Conservation (phyloP, 2,797 vertebrate genomes). For the Sebastes alutus region DNA sequence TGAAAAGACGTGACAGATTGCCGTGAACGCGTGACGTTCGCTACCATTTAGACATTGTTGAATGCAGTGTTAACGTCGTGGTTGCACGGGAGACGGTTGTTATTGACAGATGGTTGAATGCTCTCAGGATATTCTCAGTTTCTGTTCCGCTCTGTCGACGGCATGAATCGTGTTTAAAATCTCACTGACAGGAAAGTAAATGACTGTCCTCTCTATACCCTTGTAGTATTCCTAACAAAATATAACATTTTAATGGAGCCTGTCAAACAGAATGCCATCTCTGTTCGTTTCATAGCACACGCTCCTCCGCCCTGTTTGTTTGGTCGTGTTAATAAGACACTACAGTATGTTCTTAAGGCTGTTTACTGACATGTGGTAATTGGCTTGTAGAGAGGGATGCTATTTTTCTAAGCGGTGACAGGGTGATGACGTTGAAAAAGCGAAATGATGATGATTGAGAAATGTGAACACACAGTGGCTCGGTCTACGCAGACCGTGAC, state of each 20-base stretch:
- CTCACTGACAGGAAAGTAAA: constrained; percentile 7
- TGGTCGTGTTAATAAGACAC: background rate
- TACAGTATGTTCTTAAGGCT: background rate
- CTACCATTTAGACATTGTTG: background rate
- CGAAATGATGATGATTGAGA: background rate
- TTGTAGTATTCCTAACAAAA: background rate
- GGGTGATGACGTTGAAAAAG: background rate
- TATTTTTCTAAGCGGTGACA: background rate
- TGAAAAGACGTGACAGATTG: constrained; percentile 1
- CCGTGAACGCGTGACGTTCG: background rate
- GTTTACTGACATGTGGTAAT: background rate
- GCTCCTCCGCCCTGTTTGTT: background rate
- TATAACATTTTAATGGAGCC: constrained; percentile 2
- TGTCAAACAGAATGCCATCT: background rate
- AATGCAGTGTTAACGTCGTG: background rate
- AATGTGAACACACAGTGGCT: background rate
- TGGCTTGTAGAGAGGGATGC: background rate
- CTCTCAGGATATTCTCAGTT: background rate
- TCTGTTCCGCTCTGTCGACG: background rate
- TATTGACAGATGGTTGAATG: constrained; percentile 31
- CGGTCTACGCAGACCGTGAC: background rate
- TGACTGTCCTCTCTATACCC: background rate
- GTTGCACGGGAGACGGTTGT: constrained; percentile 1
- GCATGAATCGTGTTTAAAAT: background rate
- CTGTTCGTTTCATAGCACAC: background rate